These are phyloP conservation scores for Icerya purchasi DNA, from an alignment of 2,888 invertebrate genomes.

Conservation along the genomic window DNA sequence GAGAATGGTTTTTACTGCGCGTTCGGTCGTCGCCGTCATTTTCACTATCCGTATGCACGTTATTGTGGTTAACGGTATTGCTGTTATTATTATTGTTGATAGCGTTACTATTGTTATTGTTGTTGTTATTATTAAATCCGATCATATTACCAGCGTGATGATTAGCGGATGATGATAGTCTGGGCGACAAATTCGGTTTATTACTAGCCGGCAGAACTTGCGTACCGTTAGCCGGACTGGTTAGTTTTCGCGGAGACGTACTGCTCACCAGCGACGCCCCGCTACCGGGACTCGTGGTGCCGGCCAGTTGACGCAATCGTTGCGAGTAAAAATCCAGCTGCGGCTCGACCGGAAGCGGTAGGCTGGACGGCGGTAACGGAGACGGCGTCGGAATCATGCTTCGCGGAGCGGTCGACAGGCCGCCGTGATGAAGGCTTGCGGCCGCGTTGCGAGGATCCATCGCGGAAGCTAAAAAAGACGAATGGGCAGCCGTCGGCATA, in stretches of 20 bases:
- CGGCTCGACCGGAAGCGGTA: constrained; percentile 39
- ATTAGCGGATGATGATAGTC: not conserved
- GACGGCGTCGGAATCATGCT: not conserved
- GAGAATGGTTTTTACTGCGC: not conserved
- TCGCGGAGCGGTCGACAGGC: not conserved
- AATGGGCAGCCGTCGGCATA: constrained; percentile 28
- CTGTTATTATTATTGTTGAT: constrained; percentile 23
- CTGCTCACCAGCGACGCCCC: constrained; percentile 28
- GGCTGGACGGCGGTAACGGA: constrained; percentile 4
- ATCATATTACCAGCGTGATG: too few relatives aligned
- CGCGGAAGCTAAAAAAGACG: constrained; percentile 17
- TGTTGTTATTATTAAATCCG: constrained; percentile 21
- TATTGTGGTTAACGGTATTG: constrained; percentile 17
- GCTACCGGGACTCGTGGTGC: constrained; percentile 83
- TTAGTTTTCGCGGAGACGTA: constrained; percentile 26
- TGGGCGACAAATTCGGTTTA: constrained; percentile 46
- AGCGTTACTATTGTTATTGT: constrained; percentile 25
- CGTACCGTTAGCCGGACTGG: constrained; percentile 24
- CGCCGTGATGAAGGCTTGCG: not conserved
- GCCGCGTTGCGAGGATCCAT: not conserved
- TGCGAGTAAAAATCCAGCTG: constrained; percentile 98
- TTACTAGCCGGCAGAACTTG: constrained; percentile 35
- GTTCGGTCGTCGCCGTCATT: not conserved
- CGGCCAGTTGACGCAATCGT: constrained; percentile 95
- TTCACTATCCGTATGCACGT: constrained; percentile 10